Percentiles rank a stretch among this genome's conserved stretches.
phyloP scores from a whole-genome alignment of 2,888 invertebrate species.

The Aspidiotus destructor region DNA sequence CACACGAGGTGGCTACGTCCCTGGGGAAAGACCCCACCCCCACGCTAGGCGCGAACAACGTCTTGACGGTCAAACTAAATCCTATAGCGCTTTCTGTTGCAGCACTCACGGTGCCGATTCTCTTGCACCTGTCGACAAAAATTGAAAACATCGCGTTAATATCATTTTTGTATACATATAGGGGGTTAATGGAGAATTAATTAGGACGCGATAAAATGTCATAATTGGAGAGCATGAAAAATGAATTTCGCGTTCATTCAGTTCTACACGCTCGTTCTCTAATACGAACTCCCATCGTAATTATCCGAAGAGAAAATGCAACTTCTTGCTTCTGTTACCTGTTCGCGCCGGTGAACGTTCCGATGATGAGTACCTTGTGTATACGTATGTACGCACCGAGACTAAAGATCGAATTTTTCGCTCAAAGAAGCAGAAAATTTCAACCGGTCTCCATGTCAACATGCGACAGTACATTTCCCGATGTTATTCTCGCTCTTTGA shows the following conservation, averaged over 20 bases:
- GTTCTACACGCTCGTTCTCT: too few relatives aligned
- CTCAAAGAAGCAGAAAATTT: too few relatives aligned
- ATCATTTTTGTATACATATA: too few relatives aligned
- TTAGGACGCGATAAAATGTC: neutral
- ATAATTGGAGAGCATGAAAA: neutral
- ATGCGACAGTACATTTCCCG: too few relatives aligned
- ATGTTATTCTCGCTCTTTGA: too few relatives aligned
- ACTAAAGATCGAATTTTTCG: too few relatives aligned
- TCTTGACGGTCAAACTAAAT: constrained; percentile 36
- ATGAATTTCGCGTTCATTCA: neutral
- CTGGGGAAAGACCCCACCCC: constrained; percentile 61
- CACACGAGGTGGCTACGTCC: constrained; percentile 54
- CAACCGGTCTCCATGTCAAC: too few relatives aligned
- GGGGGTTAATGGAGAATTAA: neutral
- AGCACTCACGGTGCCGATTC: constrained; percentile 32
- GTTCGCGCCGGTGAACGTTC: too few relatives aligned
- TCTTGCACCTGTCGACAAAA: constrained; percentile 16
- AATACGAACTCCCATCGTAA: too few relatives aligned
- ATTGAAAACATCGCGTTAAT: neutral
- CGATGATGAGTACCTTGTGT: too few relatives aligned
- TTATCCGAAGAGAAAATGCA: neutral
- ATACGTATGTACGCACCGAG: too few relatives aligned
- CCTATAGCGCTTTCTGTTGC: constrained; percentile 29
- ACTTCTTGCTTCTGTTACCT: too few relatives aligned
- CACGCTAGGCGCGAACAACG: constrained; percentile 54